Base-by-base conservation (phyloP, 2,113 vertebrate species). In the Tragelaphus buxtoni region DNA sequence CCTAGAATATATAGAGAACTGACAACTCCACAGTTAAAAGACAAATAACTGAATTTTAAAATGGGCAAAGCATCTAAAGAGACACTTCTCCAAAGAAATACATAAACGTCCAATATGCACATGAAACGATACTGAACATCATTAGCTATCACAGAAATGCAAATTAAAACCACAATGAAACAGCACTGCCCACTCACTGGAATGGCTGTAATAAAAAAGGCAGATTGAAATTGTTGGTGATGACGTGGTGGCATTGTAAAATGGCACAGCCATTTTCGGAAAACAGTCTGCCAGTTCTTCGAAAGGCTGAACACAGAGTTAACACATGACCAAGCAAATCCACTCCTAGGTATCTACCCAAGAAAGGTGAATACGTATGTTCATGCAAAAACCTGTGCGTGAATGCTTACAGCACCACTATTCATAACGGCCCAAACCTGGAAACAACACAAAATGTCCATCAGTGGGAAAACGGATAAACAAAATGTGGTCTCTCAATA, bases 381-480 rank as follows among this genome's bases (percentile, higher is more conserved):
- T 47, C 87, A 20, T 1, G 0, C 53, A 24, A 6, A 55, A 61
- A 1, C 56, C 3, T 6, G 22, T 20, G 26, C 45, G 30, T 13
- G 13, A 22, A 65, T 4, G 30, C 4, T 53, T 17, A 32, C 8
- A 14, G 79, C 72, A 55, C 30, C 47, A 42, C 2, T 3, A 14
- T 1, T 10, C 69, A 7, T 11, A 49, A 49, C 2, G 39, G 30
- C 30, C 20, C 28, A 5, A 76, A 13, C 45, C 63, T 11, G 35
- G 55, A 45, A 53, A 83, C 30, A 42, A 14, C 53, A 22, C 39
- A 28, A 9, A 12, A 16, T 2, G 61, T 17, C 85, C 58, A 35
- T 35, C 69, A 22, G 3, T 0, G 16, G 26, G 11, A 2, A 13
- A 53, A 35, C 0, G 18, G 14, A 4, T 4, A 61, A 55, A 72